phyloP scores from a whole-genome alignment of 2,113 vertebrate species.

The Notechis scutatus region DNA sequence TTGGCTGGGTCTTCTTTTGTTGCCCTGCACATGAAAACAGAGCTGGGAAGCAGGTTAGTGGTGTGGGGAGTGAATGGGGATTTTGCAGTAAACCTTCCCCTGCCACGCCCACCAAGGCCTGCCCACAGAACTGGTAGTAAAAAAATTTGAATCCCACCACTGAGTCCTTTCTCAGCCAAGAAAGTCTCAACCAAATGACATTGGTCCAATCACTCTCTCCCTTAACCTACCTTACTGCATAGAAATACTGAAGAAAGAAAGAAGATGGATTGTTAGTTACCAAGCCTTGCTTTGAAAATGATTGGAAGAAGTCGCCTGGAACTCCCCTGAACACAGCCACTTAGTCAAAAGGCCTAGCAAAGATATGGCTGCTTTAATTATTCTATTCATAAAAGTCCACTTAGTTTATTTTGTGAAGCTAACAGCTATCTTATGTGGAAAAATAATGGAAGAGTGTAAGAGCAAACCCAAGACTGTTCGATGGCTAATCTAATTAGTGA shows the following conservation, averaged over 20 bases:
- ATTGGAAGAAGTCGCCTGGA: background rate
- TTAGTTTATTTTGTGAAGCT: background rate
- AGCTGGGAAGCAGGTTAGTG: too few species aligned
- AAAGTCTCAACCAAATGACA: background rate
- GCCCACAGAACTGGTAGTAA: too few species aligned
- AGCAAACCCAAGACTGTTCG: too few species aligned
- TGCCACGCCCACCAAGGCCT: too few species aligned
- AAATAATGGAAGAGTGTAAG: background rate
- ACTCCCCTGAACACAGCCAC: background rate
- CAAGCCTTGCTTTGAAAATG: background rate
- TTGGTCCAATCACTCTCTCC: background rate
- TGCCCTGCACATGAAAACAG: too few species aligned
- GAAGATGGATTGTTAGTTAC: background rate
- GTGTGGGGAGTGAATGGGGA: too few species aligned
- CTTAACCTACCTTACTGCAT: background rate
- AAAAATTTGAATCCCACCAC: too few species aligned
- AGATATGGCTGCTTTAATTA: background rate
- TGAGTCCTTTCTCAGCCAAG: background rate
- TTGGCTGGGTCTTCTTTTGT: too few species aligned
- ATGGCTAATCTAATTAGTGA: background rate
- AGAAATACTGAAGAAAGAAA: background rate
- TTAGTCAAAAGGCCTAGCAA: background rate
- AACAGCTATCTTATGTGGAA: background rate
- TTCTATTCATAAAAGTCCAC: background rate
- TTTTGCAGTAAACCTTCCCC: too few species aligned